These are phyloP conservation scores for Hypotaenidia okinawae DNA, from an alignment of 2,797 vertebrate species.

Conservation along the genomic window DNA sequence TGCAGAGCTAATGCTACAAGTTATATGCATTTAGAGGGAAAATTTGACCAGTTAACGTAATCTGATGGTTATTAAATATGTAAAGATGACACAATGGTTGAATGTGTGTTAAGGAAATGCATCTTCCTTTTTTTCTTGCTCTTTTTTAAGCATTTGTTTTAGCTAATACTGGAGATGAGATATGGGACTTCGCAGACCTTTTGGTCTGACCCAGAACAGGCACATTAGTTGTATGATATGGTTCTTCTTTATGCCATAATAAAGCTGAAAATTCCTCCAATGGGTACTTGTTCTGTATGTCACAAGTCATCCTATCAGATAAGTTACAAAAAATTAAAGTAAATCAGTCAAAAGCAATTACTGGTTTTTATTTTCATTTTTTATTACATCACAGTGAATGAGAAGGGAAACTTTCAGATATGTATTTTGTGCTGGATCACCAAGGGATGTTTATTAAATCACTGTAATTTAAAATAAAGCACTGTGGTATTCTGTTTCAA, in stretches of 20 bases:
- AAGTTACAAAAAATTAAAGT: neutral
- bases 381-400: neutral
- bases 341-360: neutral
- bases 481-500: neutral
- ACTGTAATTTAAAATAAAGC: constrained; percentile 9
- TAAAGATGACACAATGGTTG: neutral
- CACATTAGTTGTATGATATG: neutral
- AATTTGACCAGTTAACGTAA: neutral
- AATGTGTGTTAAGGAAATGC: neutral
- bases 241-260: neutral
- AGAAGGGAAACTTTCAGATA: neutral
- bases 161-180: neutral
- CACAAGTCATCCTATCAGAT: neutral
- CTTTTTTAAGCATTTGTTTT: neutral
- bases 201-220: neutral
- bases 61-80: neutral
- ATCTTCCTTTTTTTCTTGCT: neutral
- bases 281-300: neutral
- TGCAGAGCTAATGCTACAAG: neutral
- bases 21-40: neutral
- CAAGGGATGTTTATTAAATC: constrained; percentile 1
- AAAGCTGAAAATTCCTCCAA: neutral
- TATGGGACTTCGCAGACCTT: neutral
- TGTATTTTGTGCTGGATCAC: neutral
- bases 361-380: neutral